These are phyloP conservation scores for Jaculus jaculus DNA, from an alignment of 2,113 vertebrate genomes.

Conservation along the genomic window DNA sequence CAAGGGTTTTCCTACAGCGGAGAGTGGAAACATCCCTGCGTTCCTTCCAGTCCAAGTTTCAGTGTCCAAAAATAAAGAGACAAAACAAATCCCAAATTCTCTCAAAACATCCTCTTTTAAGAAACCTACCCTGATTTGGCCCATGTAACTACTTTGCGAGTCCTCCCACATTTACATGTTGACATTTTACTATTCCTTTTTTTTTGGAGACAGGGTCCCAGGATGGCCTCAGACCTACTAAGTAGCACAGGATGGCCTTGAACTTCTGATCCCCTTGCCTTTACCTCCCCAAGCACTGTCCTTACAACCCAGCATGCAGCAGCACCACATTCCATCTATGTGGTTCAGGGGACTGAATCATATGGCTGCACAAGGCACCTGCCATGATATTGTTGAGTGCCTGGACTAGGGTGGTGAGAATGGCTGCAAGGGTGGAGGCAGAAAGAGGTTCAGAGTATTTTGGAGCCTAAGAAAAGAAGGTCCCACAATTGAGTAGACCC, in stretches of 20 bases:
- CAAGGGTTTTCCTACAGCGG: neutral
- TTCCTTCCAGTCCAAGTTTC: neutral
- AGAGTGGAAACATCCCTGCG: too few relatives aligned
- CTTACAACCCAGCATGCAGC: too few relatives aligned
- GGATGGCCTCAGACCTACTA: too few relatives aligned
- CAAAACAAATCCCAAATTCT: neutral
- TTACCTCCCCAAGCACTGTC: too few relatives aligned
- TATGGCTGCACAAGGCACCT: neutral
- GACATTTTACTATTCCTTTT: neutral
- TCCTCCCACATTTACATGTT: neutral
- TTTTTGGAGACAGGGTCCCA: neutral
- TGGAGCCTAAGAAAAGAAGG: neutral
- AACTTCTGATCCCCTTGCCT: too few relatives aligned
- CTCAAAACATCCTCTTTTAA: neutral
- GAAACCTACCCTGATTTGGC: conserved; percentile 4
- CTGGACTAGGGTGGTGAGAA: neutral
- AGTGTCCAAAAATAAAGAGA: neutral
- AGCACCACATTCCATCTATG: too few relatives aligned
- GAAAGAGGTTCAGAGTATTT: neutral
- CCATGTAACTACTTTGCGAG: neutral
- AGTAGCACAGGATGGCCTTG: too few relatives aligned
- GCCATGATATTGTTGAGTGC: neutral
- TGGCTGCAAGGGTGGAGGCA: neutral
- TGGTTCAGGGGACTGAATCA: neutral
- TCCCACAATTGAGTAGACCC: neutral